Base-by-base conservation (phyloP, 2,113 vertebrate species). In the Saccopteryx bilineata region DNA sequence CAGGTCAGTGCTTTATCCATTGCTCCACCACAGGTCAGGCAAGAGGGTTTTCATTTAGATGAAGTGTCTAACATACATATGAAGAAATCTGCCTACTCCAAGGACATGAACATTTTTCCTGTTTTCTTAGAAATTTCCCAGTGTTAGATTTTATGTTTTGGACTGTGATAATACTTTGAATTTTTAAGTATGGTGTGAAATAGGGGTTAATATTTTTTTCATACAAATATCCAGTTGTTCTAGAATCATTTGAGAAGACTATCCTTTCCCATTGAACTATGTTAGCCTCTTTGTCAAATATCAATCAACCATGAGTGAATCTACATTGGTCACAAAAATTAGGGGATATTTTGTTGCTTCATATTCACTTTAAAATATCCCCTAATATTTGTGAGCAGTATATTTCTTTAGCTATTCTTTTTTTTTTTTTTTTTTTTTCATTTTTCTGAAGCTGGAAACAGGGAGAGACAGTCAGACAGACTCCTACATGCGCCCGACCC, bases 1-100 rank as follows among this genome's bases (percentile, higher is more conserved):
- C 39, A 39, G 39, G 39, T 39, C 39, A 39, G 39, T 39, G 39
- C 39, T 39, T 39, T 39, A 39, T 39, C 39, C 39, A 39, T 39
- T 39, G 39, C 39, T 39, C 39, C 39, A 39, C 39, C 39, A 39
- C 39, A 39, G 39, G 39, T 39, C 39, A 39, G 39, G 39, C 39
- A 39, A 39, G 39, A 39, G 9, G 39, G 28, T 88, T 83, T 87
- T 83, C 33, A 76, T 68, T 88, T 75, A 76, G 39, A 87, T 28
- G 24, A 93, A 10, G 18, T 79, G 89, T 85, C 33, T 12, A 78
- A 28, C 54, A 63, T 26, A 63, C 18, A 79, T 24, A 79, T 24
- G 60, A 72, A 86, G 52, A 93, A 96, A 75, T 33, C 46, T 93
- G 93, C 28, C 14, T 75, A 82, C 14, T 88, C 52, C 78, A 90